A percentile compares a stretch with the other conserved stretches of the same genome.
phyloP scores from a whole-genome alignment of 1,140 invertebrate genomes.

The Drosophila virilis region DNA sequence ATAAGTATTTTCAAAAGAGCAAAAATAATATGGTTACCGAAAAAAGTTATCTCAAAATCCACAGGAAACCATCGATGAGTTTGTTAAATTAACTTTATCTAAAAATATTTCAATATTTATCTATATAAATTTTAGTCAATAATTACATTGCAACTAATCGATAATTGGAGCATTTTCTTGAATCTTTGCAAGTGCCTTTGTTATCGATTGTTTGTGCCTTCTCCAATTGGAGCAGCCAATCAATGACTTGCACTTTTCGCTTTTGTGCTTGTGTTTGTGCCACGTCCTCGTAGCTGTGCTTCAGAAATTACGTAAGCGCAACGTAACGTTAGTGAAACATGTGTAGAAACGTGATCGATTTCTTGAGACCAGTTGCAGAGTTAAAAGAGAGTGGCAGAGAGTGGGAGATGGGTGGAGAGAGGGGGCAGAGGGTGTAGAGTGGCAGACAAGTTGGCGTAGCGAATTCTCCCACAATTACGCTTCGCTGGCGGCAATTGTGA shows the following conservation, averaged over 20 bases:
- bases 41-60: too few relatives aligned
- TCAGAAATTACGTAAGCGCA: conserved; percentile 63
- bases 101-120: not conserved
- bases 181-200: conserved; percentile 6
- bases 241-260: conserved; percentile 28
- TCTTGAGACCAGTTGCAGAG: conserved; percentile 47
- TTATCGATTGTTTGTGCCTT: conserved; percentile 18
- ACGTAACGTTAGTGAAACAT: conserved; percentile 74
- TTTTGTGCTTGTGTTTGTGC: conserved; percentile 5
- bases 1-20: too few relatives aligned
- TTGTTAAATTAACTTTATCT: too few relatives aligned
- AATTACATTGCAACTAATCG: not conserved
- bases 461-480: conserved; percentile 79
- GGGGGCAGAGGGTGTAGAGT: conserved; percentile 3
- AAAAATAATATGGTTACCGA: too few relatives aligned
- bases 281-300: conserved; percentile 29
- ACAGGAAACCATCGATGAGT: too few relatives aligned
- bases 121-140: not conserved
- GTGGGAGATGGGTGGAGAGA: not conserved
- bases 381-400: not conserved
- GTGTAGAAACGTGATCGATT: conserved; percentile 82
- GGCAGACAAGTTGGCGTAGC: conserved; percentile 67
- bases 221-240: conserved; percentile 43
- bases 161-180: conserved; percentile 44
- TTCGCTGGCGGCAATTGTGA: conserved; percentile 75